These are phyloP conservation scores for Petrocephalus schoutedeni DNA, from an alignment of 2,797 vertebrate genomes.

Conservation along the genomic window DNA sequence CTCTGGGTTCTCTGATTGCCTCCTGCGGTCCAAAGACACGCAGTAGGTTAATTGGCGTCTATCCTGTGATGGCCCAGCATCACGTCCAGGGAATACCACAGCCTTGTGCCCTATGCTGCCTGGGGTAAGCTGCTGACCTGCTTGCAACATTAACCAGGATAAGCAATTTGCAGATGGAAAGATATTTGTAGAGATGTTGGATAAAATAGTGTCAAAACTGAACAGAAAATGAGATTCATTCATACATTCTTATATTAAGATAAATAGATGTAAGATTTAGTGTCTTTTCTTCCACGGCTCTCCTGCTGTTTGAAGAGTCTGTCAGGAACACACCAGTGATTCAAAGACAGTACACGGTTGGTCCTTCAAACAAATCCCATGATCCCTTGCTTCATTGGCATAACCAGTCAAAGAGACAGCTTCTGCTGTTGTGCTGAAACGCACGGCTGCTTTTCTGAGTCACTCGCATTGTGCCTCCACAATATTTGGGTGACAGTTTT, in stretches of 20 bases:
- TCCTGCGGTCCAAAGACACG: not conserved
- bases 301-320: not conserved
- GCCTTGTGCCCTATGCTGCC: not conserved
- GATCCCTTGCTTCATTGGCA: slow-evolving; percentile 2
- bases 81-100: not conserved
- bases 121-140: not conserved
- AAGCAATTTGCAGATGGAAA: not conserved
- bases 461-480: slow-evolving; percentile 7
- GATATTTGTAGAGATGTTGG: not conserved
- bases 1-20: not conserved
- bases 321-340: not conserved
- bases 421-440: not conserved
- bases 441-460: not conserved
- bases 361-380: slow-evolving; percentile 10
- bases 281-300: not conserved
- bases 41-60: not conserved
- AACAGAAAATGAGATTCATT: not conserved
- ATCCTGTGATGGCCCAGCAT: not conserved
- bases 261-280: not conserved
- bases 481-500: slow-evolving; percentile 3
- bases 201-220: not conserved
- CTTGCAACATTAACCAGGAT: not conserved
- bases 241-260: slow-evolving; percentile 12
- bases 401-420: not conserved
- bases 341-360: not conserved